phyloP scores from a whole-genome alignment of 2,797 vertebrate species.

The Neoniphon sammara region DNA sequence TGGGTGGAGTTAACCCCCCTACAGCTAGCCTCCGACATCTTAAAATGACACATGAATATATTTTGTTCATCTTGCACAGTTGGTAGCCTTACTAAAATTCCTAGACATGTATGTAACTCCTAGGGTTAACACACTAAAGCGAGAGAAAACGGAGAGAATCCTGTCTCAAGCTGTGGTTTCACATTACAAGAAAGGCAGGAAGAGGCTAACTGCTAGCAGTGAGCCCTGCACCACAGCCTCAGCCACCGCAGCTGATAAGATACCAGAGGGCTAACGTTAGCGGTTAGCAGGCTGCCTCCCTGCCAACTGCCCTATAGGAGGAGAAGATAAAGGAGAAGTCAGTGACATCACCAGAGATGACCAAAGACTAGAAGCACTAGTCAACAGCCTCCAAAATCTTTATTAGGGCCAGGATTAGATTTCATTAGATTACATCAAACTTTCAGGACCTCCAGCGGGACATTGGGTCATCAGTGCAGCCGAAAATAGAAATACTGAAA shows the following conservation, averaged over 20 bases:
- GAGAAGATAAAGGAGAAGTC: not conserved
- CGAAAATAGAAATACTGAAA: too few relatives aligned
- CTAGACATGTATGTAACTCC: too few relatives aligned
- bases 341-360: not conserved
- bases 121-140: not conserved
- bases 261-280: not conserved
- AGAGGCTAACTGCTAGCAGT: not conserved
- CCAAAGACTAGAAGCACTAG: not conserved
- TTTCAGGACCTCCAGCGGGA: not conserved
- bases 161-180: slow-evolving; percentile 11
- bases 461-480: too few relatives aligned
- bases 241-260: slow-evolving; percentile 17
- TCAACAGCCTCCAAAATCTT: not conserved
- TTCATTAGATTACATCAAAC: not conserved
- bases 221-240: not conserved
- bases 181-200: slow-evolving; percentile 18
- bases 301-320: not conserved
- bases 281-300: not conserved
- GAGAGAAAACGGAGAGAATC: not conserved
- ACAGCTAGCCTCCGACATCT: not conserved
- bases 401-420: not conserved
- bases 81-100: too few relatives aligned
- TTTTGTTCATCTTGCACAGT: too few relatives aligned
- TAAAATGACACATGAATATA: too few relatives aligned
- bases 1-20: not conserved